These are phyloP conservation scores for Dolomedes plantarius DNA, from an alignment of 2,888 invertebrate species.

Conservation along the genomic window DNA sequence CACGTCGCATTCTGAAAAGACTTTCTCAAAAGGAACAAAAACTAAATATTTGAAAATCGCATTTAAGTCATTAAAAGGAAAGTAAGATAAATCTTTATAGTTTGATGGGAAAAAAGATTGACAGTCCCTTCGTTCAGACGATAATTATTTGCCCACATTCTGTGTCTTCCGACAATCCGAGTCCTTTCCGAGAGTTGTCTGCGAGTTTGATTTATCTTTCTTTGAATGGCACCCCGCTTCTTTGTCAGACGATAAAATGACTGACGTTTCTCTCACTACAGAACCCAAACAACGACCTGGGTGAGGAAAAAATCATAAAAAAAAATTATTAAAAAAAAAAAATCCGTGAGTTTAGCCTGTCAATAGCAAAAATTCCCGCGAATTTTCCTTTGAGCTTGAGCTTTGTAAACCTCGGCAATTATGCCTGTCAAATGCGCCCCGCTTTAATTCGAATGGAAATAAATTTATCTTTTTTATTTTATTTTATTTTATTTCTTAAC, in stretches of 20 bases:
- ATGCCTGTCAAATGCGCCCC: constrained; percentile 20
- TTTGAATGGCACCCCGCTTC: constrained; percentile 28
- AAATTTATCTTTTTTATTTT: too few species aligned
- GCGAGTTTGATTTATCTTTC: constrained; percentile 35
- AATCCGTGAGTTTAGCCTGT: constrained; percentile 14
- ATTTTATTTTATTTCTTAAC: constrained; percentile 8
- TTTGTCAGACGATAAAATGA: constrained; percentile 21
- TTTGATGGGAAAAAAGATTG: neutral
- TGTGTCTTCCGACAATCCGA: neutral
- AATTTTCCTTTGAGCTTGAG: constrained; percentile 46
- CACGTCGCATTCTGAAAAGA: neutral
- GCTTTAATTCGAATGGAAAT: constrained; percentile 12
- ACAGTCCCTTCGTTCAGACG: neutral
- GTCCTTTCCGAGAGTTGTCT: neutral
- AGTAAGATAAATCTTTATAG: neutral
- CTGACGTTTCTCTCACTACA: neutral
- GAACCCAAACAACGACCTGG: neutral
- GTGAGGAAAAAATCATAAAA: neutral
- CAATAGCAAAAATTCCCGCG: constrained; percentile 19
- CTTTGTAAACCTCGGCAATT: constrained; percentile 51
- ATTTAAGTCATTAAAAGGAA: neutral
- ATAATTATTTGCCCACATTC: constrained; percentile 21
- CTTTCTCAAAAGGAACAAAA: neutral
- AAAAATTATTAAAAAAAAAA: neutral
- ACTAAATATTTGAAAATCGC: constrained; percentile 11